These are phyloP conservation scores for Cataglyphis cursor DNA, from an alignment of 2,888 invertebrate genomes.

Conservation along the genomic window DNA sequence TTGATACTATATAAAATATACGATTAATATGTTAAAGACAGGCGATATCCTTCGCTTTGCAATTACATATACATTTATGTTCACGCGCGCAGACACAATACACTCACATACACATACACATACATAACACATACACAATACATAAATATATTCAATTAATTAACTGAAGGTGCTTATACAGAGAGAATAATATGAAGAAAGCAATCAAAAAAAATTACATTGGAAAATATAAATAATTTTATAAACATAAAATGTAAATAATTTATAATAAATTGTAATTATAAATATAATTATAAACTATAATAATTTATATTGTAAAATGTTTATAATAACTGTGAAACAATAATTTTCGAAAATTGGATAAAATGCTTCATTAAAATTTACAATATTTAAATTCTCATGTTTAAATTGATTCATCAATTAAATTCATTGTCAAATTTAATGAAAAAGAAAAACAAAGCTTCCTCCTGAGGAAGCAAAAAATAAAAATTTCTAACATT, in stretches of 20 bases:
- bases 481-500: neutral
- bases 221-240: neutral
- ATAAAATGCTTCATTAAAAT: neutral
- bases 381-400: neutral
- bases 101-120: too few relatives aligned
- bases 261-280: neutral
- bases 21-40: slow-evolving; percentile 10
- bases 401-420: too few relatives aligned
- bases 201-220: slow-evolving; percentile 1
- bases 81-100: neutral
- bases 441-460: neutral
- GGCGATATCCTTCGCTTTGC: neutral
- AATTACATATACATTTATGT: neutral
- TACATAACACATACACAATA: too few relatives aligned
- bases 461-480: too few relatives aligned
- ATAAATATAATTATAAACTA: neutral
- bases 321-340: neutral
- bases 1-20: slow-evolving; percentile 25
- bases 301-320: neutral
- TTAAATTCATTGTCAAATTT: neutral
- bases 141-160: neutral
- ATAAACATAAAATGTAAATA: neutral
- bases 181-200: neutral
- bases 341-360: neutral
- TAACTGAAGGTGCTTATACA: neutral